Evolutionary conservation across 2,888 invertebrate species (phyloP).

Genomic region (Lithophane socia): DNA sequence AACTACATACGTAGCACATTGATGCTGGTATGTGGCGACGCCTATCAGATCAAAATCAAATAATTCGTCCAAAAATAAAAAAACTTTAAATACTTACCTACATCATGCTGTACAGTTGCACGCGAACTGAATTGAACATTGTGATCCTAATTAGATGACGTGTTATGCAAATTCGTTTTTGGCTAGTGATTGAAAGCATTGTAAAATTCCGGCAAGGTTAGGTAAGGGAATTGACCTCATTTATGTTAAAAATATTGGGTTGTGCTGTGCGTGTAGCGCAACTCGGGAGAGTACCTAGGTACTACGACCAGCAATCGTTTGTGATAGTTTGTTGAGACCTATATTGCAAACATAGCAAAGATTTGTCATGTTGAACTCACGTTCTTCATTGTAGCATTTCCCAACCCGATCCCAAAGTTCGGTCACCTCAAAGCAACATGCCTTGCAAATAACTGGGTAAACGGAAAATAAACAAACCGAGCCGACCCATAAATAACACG

Average conservation of each 20-base stretch:
- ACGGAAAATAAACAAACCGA: conserved; percentile 43
- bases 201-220: conserved; percentile 22
- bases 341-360: neutral
- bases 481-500: conserved; percentile 48
- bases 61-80: neutral
- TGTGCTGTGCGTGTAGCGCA: neutral
- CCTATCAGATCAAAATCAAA: neutral
- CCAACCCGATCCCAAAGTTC: conserved; percentile 4
- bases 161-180: conserved; percentile 52
- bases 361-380: neutral
- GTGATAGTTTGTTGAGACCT: neutral
- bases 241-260: neutral
- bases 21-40: neutral
- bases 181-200: conserved; percentile 41
- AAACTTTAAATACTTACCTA: neutral
- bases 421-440: conserved; percentile 14
- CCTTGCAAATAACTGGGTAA: conserved; percentile 26
- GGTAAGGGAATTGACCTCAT: conserved; percentile 10
- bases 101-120: conserved; percentile 34
- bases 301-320: neutral
- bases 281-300: no score
- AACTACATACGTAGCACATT: neutral
- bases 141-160: conserved; percentile 57
- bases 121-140: conserved; percentile 38
- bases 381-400: neutral